Evolutionary conservation across 2,113 vertebrate genomes (phyloP), one percentile per base, ranked within the genome.

Genomic region (Irena cyanogastra): DNA sequence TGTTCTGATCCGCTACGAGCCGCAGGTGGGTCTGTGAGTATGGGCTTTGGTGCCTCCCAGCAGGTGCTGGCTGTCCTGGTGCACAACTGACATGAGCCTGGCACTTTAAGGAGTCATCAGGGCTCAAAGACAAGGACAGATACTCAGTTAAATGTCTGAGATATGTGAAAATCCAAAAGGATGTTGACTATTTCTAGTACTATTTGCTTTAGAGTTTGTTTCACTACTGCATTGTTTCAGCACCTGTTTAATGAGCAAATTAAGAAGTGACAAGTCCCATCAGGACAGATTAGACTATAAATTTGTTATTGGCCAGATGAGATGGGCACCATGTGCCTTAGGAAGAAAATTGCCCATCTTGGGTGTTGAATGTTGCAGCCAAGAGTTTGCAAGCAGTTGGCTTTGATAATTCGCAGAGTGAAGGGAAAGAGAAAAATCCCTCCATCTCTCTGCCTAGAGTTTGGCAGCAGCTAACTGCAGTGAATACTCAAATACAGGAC

Each of bases 1-100:
- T 69, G 97, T 99, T 66, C 71, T 99, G 49, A 98, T 99, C 94
- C 99, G 99, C 93, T 99, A 99, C 0, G 99, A 99, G 89, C 99
- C 99, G 1, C 99, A 99, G 99, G 99, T 99, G 93, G 96, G 84
- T 82, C 39, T 85, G 30, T 35, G 70, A 63, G 53, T 41, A 10
- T 2, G 4, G 47, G 16, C 35, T 26, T 20, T 83, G 64, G 61
- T 88, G 33, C 27, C 18, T 82, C 6, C 24, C 10, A 42, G 31
- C 44, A 35, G 21, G 52, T 6, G 1, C 37, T 85, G 45, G 15
- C 31, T 87, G 31, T 71, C 22, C 59, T 11, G 7, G 16, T 45
- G 23, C 63, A 50, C 1, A 10, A 1, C 47, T 75, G 22, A 28
- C 28, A 18, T 27, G 33, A 91, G 39, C 16, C 59, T 2, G 5